Evolutionary conservation across 2,888 invertebrate species (phyloP).

Genomic region (Mylabris sibirica): DNA sequence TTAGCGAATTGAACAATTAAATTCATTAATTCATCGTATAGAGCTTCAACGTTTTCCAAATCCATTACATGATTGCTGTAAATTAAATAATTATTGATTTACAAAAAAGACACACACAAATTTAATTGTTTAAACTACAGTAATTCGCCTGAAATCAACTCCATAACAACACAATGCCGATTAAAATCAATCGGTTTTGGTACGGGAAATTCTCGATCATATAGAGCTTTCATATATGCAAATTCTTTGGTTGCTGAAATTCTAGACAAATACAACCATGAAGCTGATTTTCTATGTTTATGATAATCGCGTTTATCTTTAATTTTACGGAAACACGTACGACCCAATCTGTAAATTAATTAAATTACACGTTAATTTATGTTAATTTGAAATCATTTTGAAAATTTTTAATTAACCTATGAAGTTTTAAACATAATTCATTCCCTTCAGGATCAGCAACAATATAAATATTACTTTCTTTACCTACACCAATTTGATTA

Average conservation of each 20-base stretch:
- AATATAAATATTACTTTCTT: conserved; percentile 96
- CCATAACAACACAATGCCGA: conserved; percentile 96
- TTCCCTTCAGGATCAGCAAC: conserved; percentile 82
- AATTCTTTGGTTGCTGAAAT: conserved; percentile 98
- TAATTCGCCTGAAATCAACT: conserved; percentile 83
- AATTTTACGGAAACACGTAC: conserved; percentile 95
- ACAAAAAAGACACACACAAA: conserved; percentile 12
- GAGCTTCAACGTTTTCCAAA: conserved; percentile 72
- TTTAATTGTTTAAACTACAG: conserved; percentile 66
- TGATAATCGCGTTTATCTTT: conserved; percentile 98
- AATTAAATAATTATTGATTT: conserved; percentile 19
- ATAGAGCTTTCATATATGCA: conserved; percentile 94
- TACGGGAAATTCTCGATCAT: conserved; percentile 91
- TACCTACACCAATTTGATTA: conserved; percentile 98
- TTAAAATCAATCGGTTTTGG: conserved; percentile 95
- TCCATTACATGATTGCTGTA: conserved; percentile 68
- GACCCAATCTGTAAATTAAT: conserved; percentile 73
- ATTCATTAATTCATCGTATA: conserved; percentile 95
- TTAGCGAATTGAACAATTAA: conserved; percentile 89
- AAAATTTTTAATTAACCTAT: conserved; percentile 63
- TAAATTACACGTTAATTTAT: neutral
- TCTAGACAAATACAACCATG: conserved; percentile 96
- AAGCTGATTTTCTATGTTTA: conserved; percentile 84
- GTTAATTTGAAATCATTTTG: neutral
- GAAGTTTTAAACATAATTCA: conserved; percentile 88